Evolutionary conservation across 1,140 invertebrate genomes (phyloP), one percentile per base, ranked within the genome.

Genomic region (Drosophila ananassae): DNA sequence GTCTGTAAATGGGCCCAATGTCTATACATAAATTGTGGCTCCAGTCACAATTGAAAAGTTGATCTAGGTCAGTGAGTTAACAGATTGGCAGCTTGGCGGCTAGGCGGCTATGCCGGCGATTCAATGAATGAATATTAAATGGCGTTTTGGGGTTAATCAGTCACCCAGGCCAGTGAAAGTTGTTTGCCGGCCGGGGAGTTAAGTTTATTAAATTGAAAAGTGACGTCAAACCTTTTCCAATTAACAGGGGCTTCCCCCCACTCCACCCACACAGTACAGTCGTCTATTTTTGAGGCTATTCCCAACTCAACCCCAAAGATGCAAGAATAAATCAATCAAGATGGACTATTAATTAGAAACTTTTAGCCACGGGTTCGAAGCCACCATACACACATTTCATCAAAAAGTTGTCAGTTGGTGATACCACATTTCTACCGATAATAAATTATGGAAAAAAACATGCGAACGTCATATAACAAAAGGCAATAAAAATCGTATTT

Each of bases 81-180:
- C 5, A 6, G 47, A 10, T 0, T 37, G 34, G 10, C 17, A 25
- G 21, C 41, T 21, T 21, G 41, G n/a, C 2, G 24, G 34, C 12
- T 53, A 47, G 32, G 37, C 30, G 28, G 4, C 22, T 44, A 37
- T 32, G 62, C 37, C 48, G 28, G 28, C 28, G 37, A 21, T 53
- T 68, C 30, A 69, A 69, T 69, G 51, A 68, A 69, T 69, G 51
- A 68, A 69, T 69, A 69, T 56, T 50, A 32, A 57, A 69, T 37
- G 34, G 25, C 21, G 63, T 9, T 24, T 54, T 69, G 25, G 44
- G 50, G 62, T 55, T 68, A 67, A 54, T 67, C 24, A 30, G 30
- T 48, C 37, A 10, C 12, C 10, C 4, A 21, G 21, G 28, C 28
- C 28, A 17, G 30, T 4, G 22, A 56, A 25, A 46, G 34, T 63